Base-by-base conservation (phyloP, 2,888 invertebrate genomes). In the Netelia fuscicornis region DNA sequence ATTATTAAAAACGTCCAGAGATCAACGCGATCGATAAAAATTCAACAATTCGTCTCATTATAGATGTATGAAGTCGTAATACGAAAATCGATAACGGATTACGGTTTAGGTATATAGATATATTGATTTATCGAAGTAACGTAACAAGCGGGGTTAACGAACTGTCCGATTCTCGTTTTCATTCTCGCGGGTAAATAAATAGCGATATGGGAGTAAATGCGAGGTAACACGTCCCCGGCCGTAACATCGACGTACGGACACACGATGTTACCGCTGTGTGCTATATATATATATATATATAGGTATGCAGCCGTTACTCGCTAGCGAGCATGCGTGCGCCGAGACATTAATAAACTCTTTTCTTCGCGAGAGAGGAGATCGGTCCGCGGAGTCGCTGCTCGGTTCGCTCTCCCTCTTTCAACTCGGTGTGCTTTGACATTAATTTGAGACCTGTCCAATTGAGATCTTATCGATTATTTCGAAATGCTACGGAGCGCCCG, bases 391-490 rank as follows among this genome's bases (percentile, higher is more conserved):
- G 62, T 48, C 13, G 48, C 48, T 85, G 74, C 75, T 86, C 87
- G 85, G 20, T 71, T 76, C 79, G 76, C 17, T 64, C 65, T 77
- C 79, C 30, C 30, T 30, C 30, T 30, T 30, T 30, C 30, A 30
- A 30, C 30, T 84, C 83, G 74, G 60, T 62, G 52, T 76, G 82
- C 89, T 89, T 90, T 88, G 90, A 90, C 91, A 90, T 91, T 91
- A 90, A 90, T 91, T 90, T 90, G 90, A 90, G 90, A 90, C 89
- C 89, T 85, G 89, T 89, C 88, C 88, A 80, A 87, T 83, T 81
- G 85, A 90, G 90, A 90, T 90, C 90, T 90, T 90, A 90, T 90
- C 90, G 87, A 90, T 89, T 89, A 88, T 90, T 90, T 90, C 90
- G 91, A 90, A 90, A 90, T 86, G 86, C 82, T 77, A 30, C 86